Percentiles rank a stretch among this genome's conserved stretches.
phyloP scores from a whole-genome alignment of 2,797 vertebrate species.

The Pangasius larnaudii region DNA sequence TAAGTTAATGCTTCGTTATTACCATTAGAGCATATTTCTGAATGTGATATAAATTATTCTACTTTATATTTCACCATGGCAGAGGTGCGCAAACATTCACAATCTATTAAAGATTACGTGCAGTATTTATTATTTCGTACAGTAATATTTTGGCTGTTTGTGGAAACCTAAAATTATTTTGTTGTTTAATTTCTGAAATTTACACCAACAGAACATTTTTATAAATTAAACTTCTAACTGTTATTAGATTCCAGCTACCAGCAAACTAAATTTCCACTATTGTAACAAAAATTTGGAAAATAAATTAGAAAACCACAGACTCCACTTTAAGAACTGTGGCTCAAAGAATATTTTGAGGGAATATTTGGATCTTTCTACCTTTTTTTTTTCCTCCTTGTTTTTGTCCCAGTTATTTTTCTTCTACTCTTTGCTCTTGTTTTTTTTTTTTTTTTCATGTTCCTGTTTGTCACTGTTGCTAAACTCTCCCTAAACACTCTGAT shows the following conservation, averaged over 20 bases:
- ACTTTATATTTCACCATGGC: background rate
- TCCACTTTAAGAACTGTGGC: background rate
- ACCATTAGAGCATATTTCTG: background rate
- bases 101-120: background rate
- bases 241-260: background rate
- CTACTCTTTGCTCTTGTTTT: background rate
- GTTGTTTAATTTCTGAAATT: background rate
- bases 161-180: background rate
- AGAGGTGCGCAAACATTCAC: background rate
- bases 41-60: background rate
- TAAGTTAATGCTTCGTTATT: background rate
- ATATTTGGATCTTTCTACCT: background rate
- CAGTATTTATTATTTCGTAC: background rate
- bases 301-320: background rate
- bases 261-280: background rate
- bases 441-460: background rate
- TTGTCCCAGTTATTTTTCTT: background rate
- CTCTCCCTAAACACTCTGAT: background rate
- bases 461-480: background rate
- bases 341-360: background rate
- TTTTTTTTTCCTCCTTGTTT: background rate
- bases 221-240: background rate
- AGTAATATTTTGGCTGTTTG: background rate
- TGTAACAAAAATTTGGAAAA: too few species aligned
- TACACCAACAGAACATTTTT: background rate